Base-by-base conservation (phyloP, 1,140 invertebrate species). In the Hyposmocoma kahamanoa region DNA sequence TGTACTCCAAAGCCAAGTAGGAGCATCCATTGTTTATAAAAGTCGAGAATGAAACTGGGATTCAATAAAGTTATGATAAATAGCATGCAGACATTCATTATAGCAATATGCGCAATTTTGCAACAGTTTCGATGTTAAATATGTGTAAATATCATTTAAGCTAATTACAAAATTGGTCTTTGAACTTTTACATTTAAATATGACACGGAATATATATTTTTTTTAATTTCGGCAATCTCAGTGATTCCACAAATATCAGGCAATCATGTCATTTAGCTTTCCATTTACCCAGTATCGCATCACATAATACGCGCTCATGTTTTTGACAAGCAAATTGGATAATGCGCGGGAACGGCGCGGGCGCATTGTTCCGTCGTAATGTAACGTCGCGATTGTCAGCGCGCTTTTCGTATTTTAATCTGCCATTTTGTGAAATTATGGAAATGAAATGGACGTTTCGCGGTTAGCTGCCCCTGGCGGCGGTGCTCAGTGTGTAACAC, bases 261-360 rank as follows among this genome's bases (percentile, higher is more conserved):
- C 28, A 13, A 13, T 30, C 28, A 30, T n/a, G 28, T 30, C 28
- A 30, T n/a, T 30, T 30, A 30, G 28, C 13, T 13, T 13, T n/a
- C 10, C 28, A 30, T 30, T 30, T n/a, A 13, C 28, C 28, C 13
- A n/a, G 30, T 13, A 6, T n/a, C 15, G 32, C 18, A 36, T 36
- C 11, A 8, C 32, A 36, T 17, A 36, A 22, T 53, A 61, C 64
- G 65, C 66, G 54, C 63, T 67, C 68, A 68, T 50, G 46, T 59
- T 73, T 79, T 79, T 79, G 75, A 81, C 75, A 78, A 61, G 57
- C 55, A 79, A 83, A 81, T 79, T 79, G 68, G 66, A 74, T 79
- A 83, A 81, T 79, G 61, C 60, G 61, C 63, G 71, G 68, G 69
- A 75, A 72, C 66, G 57, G 56, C 54, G 41, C 43, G 48, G 32